Percentiles rank a stretch among this genome's conserved stretches.
These are phyloP conservation scores for Sarotherodon lohbergeri DNA, from an alignment of 2,113 vertebrate genomes.

Conservation along the genomic window DNA sequence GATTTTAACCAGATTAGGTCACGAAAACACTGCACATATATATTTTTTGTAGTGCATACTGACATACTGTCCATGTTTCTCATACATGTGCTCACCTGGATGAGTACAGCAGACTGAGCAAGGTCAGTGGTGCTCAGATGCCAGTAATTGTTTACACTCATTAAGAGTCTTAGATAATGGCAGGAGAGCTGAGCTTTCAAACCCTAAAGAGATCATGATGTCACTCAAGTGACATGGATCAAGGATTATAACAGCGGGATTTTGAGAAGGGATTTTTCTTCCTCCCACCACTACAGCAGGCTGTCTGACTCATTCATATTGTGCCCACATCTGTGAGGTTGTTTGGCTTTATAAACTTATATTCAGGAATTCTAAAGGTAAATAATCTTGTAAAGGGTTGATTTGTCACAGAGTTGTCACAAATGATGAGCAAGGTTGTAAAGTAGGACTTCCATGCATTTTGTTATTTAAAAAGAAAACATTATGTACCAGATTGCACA, in stretches of 20 bases:
- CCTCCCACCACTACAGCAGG: not conserved
- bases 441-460: not conserved
- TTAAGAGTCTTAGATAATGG: conserved; percentile 56
- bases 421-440: not conserved
- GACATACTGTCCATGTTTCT: not conserved
- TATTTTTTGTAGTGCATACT: not conserved
- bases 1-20: not conserved
- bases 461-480: not conserved
- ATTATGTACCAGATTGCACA: not conserved
- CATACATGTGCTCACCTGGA: not conserved
- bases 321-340: not conserved
- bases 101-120: not conserved
- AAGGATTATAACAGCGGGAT: conserved; percentile 23
- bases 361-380: not conserved
- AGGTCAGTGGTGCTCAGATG: conserved; percentile 11
- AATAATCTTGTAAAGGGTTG: not conserved
- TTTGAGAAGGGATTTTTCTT: not conserved
- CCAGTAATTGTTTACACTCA: conserved; percentile 13
- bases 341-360: not conserved
- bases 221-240: not conserved
- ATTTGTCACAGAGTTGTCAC: not conserved
- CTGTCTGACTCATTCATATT: not conserved
- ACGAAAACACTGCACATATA: not conserved
- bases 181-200: conserved; percentile 23
- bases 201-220: conserved; percentile 47